Evolutionary conservation across 2,888 invertebrate genomes (phyloP).

Genomic region (Drosophila nr. fundita): DNA sequence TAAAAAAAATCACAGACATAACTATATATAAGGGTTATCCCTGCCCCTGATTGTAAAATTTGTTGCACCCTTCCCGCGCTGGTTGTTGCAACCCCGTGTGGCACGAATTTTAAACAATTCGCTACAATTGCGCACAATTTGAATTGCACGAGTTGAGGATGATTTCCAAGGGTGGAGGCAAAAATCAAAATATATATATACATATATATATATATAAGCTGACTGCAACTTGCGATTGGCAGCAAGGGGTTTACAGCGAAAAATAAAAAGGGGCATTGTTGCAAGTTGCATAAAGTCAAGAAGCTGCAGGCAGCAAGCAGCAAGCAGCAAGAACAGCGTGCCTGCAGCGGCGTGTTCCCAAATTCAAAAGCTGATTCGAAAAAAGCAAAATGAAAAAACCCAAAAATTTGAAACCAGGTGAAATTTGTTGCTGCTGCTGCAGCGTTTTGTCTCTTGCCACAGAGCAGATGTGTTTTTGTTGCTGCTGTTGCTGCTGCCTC

Average conservation of each 20-base stretch:
- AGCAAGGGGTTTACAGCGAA: slow-evolving; percentile 21
- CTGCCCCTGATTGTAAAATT: slow-evolving; percentile 40
- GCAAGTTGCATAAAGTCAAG: slow-evolving; percentile 67
- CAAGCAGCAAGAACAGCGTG: slow-evolving; percentile 33
- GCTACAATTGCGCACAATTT: slow-evolving; percentile 70
- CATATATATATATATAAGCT: not conserved
- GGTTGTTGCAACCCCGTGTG: slow-evolving; percentile 34
- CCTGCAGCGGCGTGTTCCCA: slow-evolving; percentile 56
- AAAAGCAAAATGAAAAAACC: slow-evolving; percentile 9
- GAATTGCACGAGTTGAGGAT: slow-evolving; percentile 66
- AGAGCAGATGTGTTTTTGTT: slow-evolving; percentile 68
- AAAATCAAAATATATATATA: not conserved
- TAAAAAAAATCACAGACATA: slow-evolving; percentile 43
- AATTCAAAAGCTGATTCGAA: slow-evolving; percentile 1
- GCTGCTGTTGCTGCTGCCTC: slow-evolving; percentile 22
- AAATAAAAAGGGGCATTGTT: slow-evolving; percentile 51
- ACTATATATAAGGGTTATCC: slow-evolving; percentile 54
- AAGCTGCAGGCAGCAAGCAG: slow-evolving; percentile 60
- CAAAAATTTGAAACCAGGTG: slow-evolving; percentile 57
- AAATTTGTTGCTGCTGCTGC: slow-evolving; percentile 33
- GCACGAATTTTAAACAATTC: slow-evolving; percentile 64
- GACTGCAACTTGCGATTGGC: slow-evolving; percentile 65
- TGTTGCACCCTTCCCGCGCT: slow-evolving; percentile 5
- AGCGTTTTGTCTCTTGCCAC: slow-evolving; percentile 31
- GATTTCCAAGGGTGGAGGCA: slow-evolving; percentile 36